phyloP scores from a whole-genome alignment of 2,888 invertebrate genomes.

The Agrochola litura region DNA sequence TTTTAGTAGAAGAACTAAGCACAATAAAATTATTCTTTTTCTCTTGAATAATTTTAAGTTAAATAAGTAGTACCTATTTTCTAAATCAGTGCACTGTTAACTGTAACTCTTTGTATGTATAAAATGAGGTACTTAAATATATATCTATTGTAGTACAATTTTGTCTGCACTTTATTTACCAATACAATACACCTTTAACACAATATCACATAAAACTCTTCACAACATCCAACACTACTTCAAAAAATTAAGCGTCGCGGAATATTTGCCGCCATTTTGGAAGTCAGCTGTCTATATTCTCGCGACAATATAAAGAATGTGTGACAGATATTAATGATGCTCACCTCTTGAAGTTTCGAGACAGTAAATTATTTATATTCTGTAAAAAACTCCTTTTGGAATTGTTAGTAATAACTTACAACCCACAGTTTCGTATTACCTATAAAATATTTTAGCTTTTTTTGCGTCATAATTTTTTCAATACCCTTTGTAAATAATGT shows the following conservation, averaged over 20 bases:
- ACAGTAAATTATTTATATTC: background rate
- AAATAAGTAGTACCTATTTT: background rate
- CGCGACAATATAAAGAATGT: slow-evolving; percentile 1
- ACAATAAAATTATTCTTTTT: background rate
- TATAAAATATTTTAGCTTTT: background rate
- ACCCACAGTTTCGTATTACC: background rate
- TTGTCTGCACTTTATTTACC: background rate
- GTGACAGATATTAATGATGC: slow-evolving; percentile 31
- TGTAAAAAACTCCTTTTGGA: background rate
- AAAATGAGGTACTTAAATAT: background rate
- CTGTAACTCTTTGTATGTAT: background rate
- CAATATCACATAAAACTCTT: background rate
- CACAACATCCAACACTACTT: background rate
- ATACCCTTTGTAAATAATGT: background rate
- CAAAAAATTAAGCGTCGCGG: background rate
- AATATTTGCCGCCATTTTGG: background rate
- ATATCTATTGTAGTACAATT: background rate
- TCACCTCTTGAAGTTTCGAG: background rate
- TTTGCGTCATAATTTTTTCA: background rate
- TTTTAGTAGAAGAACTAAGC: background rate
- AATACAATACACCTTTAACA: background rate
- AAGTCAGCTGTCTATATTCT: slow-evolving; percentile 11
- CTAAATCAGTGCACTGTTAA: background rate
- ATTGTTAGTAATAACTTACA: background rate
- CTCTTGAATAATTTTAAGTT: background rate